Evolutionary conservation across 2,797 vertebrate genomes (phyloP).

Genomic region (Muscicapa comitata): DNA sequence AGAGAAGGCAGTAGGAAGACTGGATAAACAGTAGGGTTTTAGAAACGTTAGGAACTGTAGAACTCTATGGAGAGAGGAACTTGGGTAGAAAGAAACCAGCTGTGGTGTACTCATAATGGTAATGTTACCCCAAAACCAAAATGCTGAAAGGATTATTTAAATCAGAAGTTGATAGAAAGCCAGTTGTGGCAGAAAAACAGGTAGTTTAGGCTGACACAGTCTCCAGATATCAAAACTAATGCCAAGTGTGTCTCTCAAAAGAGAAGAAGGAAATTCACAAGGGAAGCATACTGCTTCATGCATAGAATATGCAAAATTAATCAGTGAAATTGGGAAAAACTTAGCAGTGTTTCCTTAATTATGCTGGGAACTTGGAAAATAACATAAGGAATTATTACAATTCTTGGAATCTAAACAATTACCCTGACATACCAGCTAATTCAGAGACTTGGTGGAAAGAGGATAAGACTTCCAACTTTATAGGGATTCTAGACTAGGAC

Average conservation of each 20-base stretch:
- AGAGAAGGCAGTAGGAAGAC: background rate
- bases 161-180: background rate
- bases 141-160: background rate
- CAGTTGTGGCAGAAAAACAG: background rate
- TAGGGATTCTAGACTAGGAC: background rate
- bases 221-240: background rate
- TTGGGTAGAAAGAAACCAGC: background rate
- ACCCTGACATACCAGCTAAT: background rate
- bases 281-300: background rate
- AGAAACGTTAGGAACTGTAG: background rate
- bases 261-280: background rate
- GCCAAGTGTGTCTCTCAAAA: background rate
- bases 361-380: background rate
- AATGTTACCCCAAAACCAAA: background rate
- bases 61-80: background rate
- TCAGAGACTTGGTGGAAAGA: background rate
- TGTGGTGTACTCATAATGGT: too few relatives aligned
- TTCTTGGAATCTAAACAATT: background rate
- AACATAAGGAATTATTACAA: background rate
- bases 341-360: background rate
- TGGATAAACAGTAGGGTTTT: background rate
- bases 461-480: background rate
- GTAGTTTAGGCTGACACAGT: background rate
- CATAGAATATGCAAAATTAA: background rate
- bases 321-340: background rate